These are phyloP conservation scores for Centropus bengalensis DNA, from an alignment of 2,113 vertebrate species.

Conservation along the genomic window DNA sequence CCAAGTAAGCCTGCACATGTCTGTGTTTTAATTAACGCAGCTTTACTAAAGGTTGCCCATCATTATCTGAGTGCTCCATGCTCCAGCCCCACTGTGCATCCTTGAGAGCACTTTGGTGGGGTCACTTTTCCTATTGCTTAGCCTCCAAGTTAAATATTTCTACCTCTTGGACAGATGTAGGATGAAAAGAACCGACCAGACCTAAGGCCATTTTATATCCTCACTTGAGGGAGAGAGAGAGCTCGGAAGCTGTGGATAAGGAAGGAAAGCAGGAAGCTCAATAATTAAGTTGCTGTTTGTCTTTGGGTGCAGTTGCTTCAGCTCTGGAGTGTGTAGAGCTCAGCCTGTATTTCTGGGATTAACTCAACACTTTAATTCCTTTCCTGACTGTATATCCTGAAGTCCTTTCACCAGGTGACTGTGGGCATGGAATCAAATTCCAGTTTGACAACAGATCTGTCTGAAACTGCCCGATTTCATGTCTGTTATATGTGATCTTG, in stretches of 20 bases:
- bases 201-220: background rate
- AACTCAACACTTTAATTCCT: background rate
- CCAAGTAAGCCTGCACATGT: background rate
- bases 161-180: background rate
- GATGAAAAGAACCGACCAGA: background rate
- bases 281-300: background rate
- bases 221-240: background rate
- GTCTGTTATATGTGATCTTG: no score
- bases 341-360: background rate
- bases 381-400: background rate
- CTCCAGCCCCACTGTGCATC: background rate
- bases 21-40: background rate
- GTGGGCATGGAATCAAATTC: background rate
- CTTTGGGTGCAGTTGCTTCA: background rate
- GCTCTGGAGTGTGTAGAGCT: background rate
- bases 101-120: background rate
- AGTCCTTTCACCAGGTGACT: background rate
- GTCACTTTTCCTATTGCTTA: background rate
- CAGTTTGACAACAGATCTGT: background rate
- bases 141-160: background rate
- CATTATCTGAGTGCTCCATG: background rate
- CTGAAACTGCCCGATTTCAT: background rate
- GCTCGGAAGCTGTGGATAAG: background rate
- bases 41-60: background rate
- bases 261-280: accelerated